Evolutionary conservation across 2,888 invertebrate genomes (phyloP), one percentile per base, ranked within the genome.

Genomic region (Polyploca ridens): DNA sequence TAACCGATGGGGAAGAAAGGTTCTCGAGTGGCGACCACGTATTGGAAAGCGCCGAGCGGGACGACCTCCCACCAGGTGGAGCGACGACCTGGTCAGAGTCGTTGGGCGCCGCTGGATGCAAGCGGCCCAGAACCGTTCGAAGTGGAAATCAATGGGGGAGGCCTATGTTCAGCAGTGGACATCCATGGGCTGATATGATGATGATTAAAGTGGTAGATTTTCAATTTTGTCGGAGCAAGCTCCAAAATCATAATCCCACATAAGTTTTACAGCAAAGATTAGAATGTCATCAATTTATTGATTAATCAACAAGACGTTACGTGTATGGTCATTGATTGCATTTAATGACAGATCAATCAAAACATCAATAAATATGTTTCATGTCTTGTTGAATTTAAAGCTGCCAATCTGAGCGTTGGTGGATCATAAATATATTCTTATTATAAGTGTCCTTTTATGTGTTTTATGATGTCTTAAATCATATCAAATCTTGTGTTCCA

Each of bases 331-430:
- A 54, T 49, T 49, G 54, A 19, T 19, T 54, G 2, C 54, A 19
- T 54, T 54, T 54, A 19, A 19, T 54, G 10, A 54, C 54, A 54
- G 10, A 61, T 61, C 41, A 44, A 61, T 61, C 61, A 60, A 41
- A 60, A 16, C 10, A 19, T 60, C 60, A 61, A 61, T 61, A 38
- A 41, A 41, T 44, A 5, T 41, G 41, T 19, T 41, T 11, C 27
- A 13, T 27, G 19, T n/a, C 61, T 61, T 27, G 61, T 11, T 41
- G 41, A 7, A 27, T 14, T 35, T 59, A 46, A 41, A 19, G 27
- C 19, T 19, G 54, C 61, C 41, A 41, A 13, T 38, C 19, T 10
- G 41, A 19, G 61, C 61, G 61, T 61, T 41, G 61, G 61, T 27
- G 61, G 61, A 16, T 61, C 61, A 14, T 61, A 61, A 61, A 41